Evolutionary conservation across 2,113 vertebrate genomes (phyloP).

Genomic region (Ailuropoda melanoleuca): DNA sequence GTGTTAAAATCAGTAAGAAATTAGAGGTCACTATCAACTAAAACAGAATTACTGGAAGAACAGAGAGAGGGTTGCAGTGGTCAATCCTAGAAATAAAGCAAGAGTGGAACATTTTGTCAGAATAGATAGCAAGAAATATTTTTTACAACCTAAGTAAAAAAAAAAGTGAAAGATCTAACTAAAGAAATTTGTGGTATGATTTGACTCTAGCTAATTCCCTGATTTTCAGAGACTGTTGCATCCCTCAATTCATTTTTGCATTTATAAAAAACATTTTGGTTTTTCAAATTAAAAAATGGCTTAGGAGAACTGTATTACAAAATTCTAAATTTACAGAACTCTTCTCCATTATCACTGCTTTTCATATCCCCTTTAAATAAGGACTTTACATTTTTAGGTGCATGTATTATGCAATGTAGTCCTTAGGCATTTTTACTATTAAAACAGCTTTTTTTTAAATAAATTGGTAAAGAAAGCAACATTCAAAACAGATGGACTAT

Average conservation of each 20-base stretch:
- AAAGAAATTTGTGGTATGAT: background rate
- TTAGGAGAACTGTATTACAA: background rate
- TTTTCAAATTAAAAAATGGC: slow-evolving; percentile 31
- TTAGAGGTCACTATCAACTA: background rate
- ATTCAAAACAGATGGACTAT: background rate
- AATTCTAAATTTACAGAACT: slow-evolving; percentile 25
- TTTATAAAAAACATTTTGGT: slow-evolving; percentile 42
- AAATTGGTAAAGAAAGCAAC: slow-evolving; percentile 50
- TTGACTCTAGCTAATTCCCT: background rate
- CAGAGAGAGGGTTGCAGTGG: background rate
- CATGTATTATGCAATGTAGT: slow-evolving; percentile 43
- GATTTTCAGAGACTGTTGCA: background rate
- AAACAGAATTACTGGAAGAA: background rate
- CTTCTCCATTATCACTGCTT: background rate
- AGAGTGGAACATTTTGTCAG: slow-evolving; percentile 4
- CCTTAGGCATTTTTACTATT: slow-evolving; percentile 62
- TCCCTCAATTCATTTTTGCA: background rate
- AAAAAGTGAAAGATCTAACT: background rate
- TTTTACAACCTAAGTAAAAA: background rate
- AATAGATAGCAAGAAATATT: slow-evolving; percentile 21
- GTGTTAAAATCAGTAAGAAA: slow-evolving; percentile 18
- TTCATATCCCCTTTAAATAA: background rate
- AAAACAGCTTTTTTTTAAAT: slow-evolving; percentile 20
- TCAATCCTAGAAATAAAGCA: slow-evolving; percentile 3
- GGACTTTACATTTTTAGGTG: background rate